Conservation (phyloP, 2,113 vertebrate species). For the Synchiropus splendidus region DNA sequence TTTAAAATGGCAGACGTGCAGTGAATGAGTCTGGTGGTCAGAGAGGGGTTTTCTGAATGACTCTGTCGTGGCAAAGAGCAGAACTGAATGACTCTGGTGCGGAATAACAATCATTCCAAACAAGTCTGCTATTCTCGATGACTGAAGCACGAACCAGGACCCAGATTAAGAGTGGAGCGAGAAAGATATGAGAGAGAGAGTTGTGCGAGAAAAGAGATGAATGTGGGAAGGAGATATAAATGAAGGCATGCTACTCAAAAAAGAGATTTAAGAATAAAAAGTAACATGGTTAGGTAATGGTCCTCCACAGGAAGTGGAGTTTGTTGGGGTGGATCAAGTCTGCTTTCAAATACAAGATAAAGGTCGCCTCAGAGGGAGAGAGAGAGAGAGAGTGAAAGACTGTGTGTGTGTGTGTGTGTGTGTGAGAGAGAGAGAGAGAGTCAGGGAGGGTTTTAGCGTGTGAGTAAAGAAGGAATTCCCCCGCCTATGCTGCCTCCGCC, state of each 20-base stretch:
- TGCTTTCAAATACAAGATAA: constrained; percentile 64
- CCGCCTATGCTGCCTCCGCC: constrained; percentile 61
- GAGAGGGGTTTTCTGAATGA: constrained; percentile 25
- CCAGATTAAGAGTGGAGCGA: constrained; percentile 12
- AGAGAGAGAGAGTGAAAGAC: constrained; percentile 2
- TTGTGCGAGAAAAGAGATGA: constrained; percentile 18
- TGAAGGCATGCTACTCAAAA: constrained; percentile 29
- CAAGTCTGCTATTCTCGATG: constrained; percentile 29
- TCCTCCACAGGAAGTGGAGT: constrained; percentile 66
- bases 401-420: no score
- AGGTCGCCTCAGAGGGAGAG: constrained; percentile 50
- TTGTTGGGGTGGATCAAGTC: constrained; percentile 60
- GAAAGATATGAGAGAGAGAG: neutral
- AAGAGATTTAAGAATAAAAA: constrained; percentile 41
- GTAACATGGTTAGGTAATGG: constrained; percentile 63
- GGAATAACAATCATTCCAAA: constrained; percentile 34
- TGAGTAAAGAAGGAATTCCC: constrained; percentile 69
- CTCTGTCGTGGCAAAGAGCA: constrained; percentile 11
- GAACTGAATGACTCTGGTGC: constrained; percentile 26
- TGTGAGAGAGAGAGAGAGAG: constrained; percentile 17
- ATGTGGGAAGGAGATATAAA: constrained; percentile 16
- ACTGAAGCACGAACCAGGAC: constrained; percentile 22
- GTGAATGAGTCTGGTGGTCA: constrained; percentile 23
- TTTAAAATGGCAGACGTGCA: constrained; percentile 11
- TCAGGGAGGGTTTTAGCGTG: constrained; percentile 59